These are phyloP conservation scores for Channa maculata DNA, from an alignment of 2,113 vertebrate species.

Conservation along the genomic window DNA sequence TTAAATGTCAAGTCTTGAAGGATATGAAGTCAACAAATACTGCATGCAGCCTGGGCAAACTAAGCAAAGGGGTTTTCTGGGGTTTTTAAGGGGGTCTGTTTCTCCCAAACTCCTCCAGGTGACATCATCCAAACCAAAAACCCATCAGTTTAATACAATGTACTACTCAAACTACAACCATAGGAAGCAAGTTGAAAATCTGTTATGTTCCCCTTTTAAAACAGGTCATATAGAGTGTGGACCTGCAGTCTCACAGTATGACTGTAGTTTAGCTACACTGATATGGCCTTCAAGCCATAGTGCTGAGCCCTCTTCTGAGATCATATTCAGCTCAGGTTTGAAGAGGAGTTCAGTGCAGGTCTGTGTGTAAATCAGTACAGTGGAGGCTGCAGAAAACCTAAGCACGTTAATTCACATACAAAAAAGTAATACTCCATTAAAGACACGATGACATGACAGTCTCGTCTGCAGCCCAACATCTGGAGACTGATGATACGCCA, in stretches of 20 bases:
- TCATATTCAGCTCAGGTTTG: background rate
- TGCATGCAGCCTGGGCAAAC: background rate
- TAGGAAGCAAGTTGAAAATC: no score
- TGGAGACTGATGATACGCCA: background rate
- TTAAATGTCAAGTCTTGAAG: background rate
- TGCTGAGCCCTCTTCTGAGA: background rate
- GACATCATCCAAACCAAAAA: no score
- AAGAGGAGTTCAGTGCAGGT: background rate
- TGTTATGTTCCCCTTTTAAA: no score
- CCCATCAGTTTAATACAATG: no score
- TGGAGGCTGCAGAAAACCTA: background rate
- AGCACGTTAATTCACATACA: background rate
- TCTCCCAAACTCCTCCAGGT: no score
- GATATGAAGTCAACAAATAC: background rate
- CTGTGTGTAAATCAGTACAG: background rate
- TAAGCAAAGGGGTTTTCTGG: no score
- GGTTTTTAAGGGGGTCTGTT: no score
- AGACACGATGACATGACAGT: constrained; percentile 7
- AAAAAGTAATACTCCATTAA: background rate
- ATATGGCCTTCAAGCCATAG: background rate
- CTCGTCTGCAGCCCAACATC: constrained; percentile 11
- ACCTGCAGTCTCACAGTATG: background rate
- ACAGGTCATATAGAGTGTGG: no score
- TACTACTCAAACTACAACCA: no score
- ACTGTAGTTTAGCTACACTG: background rate